Conservation (phyloP, 2,113 vertebrate species). For the Saccopteryx leptura region DNA sequence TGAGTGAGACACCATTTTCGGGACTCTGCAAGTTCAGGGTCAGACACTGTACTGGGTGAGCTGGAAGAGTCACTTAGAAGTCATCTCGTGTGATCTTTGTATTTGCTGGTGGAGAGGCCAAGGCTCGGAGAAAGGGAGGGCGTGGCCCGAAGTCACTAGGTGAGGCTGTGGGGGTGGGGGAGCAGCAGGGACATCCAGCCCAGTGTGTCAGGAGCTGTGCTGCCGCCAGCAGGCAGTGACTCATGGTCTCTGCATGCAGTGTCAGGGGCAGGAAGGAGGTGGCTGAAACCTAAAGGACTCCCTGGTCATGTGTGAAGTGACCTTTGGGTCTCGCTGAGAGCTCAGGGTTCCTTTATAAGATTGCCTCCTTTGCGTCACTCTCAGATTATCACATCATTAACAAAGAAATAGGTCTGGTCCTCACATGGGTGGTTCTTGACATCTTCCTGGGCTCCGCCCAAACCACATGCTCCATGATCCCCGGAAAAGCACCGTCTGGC, state of each 20-base stretch:
- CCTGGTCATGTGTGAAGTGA: neutral
- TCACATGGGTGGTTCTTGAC: neutral
- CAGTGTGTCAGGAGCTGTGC: rapidly evolving
- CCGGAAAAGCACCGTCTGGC: neutral
- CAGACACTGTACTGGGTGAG: neutral
- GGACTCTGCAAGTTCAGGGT: neutral
- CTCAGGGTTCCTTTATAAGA: conserved; percentile 10
- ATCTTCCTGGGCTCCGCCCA: conserved; percentile 14
- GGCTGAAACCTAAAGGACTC: neutral
- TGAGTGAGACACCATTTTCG: neutral
- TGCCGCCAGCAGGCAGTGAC: neutral
- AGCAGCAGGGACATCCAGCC: no score
- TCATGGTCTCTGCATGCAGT: neutral
- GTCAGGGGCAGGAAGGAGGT: neutral
- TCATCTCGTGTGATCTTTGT: neutral
- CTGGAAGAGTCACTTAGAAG: neutral
- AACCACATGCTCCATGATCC: neutral
- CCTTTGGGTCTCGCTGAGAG: neutral
- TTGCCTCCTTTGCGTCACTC: neutral
- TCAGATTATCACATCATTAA: conserved; percentile 29
- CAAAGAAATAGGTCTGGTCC: neutral
- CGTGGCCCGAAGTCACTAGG: rapidly evolving
- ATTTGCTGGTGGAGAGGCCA: neutral
- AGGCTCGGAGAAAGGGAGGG: neutral
- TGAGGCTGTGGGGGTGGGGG: neutral